phyloP scores from a whole-genome alignment of 2,888 invertebrate genomes.

The Andrena dorsata region DNA sequence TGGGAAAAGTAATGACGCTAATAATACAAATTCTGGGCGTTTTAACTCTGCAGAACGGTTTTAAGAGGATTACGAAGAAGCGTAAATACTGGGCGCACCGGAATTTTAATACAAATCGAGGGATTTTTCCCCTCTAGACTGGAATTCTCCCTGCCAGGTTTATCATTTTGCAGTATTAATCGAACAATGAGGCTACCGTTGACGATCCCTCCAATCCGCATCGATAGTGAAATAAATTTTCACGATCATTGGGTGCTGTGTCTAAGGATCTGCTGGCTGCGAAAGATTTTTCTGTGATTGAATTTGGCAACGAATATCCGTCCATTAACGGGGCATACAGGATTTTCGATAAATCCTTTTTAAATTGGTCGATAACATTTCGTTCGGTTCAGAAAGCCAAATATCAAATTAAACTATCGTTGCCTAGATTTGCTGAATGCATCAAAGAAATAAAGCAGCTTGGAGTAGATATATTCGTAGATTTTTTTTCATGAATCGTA shows the following conservation, averaged over 20 bases:
- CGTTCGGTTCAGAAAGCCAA: no score
- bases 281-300: neutral
- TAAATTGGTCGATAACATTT: no score
- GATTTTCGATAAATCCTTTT: no score
- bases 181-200: no score
- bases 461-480: no score
- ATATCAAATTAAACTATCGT: no score
- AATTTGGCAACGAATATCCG: neutral
- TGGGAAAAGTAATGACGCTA: constrained; percentile 48
- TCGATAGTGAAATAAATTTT: neutral
- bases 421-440: no score
- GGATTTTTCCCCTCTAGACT: constrained; percentile 8
- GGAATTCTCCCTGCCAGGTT: neutral
- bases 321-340: no score
- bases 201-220: no score
- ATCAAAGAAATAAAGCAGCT: no score
- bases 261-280: neutral
- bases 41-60: constrained; percentile 62
- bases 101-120: constrained; percentile 57
- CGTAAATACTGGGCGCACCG: constrained; percentile 32
- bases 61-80: constrained; percentile 69
- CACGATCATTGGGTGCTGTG: neutral
- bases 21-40: constrained; percentile 69
- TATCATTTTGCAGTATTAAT: no score
- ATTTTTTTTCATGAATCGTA: no score